These are phyloP conservation scores for Galeopsomyia nigrocyanea DNA, from an alignment of 2,888 invertebrate genomes.

Conservation along the genomic window DNA sequence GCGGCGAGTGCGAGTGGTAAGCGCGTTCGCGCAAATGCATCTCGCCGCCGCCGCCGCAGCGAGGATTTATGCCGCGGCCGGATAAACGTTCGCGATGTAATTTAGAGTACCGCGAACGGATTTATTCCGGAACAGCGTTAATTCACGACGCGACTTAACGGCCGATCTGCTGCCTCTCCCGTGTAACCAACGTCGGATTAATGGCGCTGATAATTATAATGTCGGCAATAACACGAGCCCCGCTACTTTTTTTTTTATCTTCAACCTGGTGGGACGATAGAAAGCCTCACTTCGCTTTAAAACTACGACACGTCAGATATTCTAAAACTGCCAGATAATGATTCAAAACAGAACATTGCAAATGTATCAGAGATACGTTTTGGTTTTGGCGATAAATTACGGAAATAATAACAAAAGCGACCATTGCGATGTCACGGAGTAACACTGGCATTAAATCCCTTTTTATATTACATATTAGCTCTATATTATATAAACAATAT, in stretches of 20 bases:
- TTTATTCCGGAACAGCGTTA: conserved; percentile 34
- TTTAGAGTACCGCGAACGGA: conserved; percentile 39
- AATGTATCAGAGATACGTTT: neutral
- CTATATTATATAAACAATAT: neutral
- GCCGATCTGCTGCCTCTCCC: conserved; percentile 19
- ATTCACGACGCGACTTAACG: conserved; percentile 38
- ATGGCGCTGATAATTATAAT: conserved; percentile 27
- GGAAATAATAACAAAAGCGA: conserved; percentile 13
- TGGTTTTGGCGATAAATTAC: conserved; percentile 24
- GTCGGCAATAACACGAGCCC: conserved; percentile 25
- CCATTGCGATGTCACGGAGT: neutral
- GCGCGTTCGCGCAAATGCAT: neutral
- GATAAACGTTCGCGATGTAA: conserved; percentile 10
- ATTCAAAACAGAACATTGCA: neutral
- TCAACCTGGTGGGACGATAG: too few species aligned
- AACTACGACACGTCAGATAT: too few species aligned
- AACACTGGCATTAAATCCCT: conserved; percentile 17
- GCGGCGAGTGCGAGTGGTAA: neutral
- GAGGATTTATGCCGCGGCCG: conserved; percentile 19
- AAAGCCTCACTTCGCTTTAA: too few species aligned
- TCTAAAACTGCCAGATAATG: conserved; percentile 1
- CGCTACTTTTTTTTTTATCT: too few species aligned
- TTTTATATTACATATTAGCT: conserved; percentile 1
- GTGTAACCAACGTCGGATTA: conserved; percentile 14
- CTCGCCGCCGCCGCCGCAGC: too few species aligned